A percentile compares a stretch with the other conserved stretches of the same genome.
phyloP scores from a whole-genome alignment of 2,113 vertebrate species.

The Oceanodroma tethys region DNA sequence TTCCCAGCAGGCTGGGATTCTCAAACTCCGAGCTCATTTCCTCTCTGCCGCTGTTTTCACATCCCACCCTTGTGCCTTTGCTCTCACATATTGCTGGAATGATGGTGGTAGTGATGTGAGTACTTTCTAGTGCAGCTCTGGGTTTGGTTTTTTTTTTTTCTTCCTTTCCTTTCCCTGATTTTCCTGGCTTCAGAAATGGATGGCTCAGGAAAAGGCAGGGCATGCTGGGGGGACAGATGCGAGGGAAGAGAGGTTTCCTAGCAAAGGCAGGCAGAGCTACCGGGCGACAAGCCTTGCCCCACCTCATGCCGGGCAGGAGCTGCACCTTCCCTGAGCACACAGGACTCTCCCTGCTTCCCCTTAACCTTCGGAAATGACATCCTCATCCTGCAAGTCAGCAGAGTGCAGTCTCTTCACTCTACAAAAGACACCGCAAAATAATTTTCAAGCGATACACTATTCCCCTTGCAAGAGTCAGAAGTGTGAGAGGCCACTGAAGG shows the following conservation, averaged over 20 bases:
- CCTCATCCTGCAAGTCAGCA: background rate
- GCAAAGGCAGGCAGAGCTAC: background rate
- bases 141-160: background rate
- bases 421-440: background rate
- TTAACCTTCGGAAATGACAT: background rate
- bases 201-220: background rate
- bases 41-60: background rate
- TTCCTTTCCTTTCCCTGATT: background rate
- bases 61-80: background rate
- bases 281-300: background rate
- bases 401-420: background rate
- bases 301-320: background rate
- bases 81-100: background rate
- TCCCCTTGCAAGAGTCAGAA: background rate
- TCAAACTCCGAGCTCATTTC: background rate
- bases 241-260: background rate
- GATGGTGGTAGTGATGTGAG: background rate
- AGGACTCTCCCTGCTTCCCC: background rate
- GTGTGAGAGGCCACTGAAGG: background rate
- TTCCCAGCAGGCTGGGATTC: background rate
- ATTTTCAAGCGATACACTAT: background rate
- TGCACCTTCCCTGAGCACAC: background rate
- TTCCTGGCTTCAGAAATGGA: conserved; percentile 2
- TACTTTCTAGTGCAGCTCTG: background rate
- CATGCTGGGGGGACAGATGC: background rate